Evolutionary conservation across 2,888 invertebrate species (phyloP), one percentile per base, ranked within the genome.

Genomic region (Nomada flava): DNA sequence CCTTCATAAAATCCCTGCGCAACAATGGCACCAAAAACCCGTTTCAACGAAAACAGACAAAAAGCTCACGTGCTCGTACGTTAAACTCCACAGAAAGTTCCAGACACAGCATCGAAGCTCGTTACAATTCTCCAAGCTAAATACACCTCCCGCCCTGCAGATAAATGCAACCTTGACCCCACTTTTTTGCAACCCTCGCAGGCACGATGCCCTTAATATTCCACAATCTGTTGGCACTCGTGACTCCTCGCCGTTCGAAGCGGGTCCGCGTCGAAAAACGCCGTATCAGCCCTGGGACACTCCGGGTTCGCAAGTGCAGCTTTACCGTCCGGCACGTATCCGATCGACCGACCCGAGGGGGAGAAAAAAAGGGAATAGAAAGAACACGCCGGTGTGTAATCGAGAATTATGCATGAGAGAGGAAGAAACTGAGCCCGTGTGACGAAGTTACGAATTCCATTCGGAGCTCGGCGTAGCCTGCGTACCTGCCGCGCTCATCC

Each of bases 381-480:
- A 36, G 36, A 36, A 36, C 36, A 9, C 36, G 36, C 36, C 64
- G 64, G 71, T 18, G 68, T 64, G 68, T 64, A 76, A 72, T 65
- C 64, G 76, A n/a, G 71, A 85, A 85, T 81, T 78, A 84, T 81
- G 76, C 77, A 78, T 29, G 83, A 75, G 83, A 76, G 63, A 60
- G 63, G 78, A 81, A 85, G 79, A 76, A 77, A 81, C 78, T 70
- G 78, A 71, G 74, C 77, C 15, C 53, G 60, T 23, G 70, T 67
- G 72, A 84, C 76, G 26, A 57, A 77, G 79, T 81, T 78, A 81
- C 70, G 76, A 84, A 85, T 85, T 84, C 85, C 84, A 84, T 84
- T 84, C 59, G 76, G 67, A 64, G 68, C 36, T 36, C 29, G 29
- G 7, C 52, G 36, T 59, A 64, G 64, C 55, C 47, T 50, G 23